Evolutionary conservation across 2,888 invertebrate species (phyloP), one percentile per base, ranked within the genome.

Genomic region (Furcula furcula): DNA sequence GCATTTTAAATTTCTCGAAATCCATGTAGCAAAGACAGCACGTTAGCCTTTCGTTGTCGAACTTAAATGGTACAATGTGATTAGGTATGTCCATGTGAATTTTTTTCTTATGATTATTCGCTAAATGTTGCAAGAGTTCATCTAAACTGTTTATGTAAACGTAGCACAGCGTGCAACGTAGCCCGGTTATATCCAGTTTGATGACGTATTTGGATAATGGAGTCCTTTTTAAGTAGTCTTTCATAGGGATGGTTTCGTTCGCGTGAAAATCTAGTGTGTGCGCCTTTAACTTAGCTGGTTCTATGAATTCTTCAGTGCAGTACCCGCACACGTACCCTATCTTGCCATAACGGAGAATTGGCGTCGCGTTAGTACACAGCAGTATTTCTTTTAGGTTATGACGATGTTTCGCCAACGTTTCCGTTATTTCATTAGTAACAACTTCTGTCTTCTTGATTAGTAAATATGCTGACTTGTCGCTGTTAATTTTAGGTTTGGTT

Each of bases 11-110:
- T 11, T 49, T 65, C n/a, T 57, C 56, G 35, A 65, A 79, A 11
- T 48, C 44, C 5, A 47, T 60, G 0, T 46, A 34, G 29, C 82
- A 83, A 1, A 72, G 43, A 7, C 55, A 70, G 25, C 81, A 81
- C 1, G 45, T 41, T 0, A 75, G 43, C 0, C 38, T 40, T 3
- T 72, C 65, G 1, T 39, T 44, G 1, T 59, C 54, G 21, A 82
- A 79, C 32, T 69, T 76, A 15, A 78, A 80, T 0, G 78, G 77
- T 0, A 80, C 29, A n/a, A 81, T 65, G 6, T 70, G 67, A 37
- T 71, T 70, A 9, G 68, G 61, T 1, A 72, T 54, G 15, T 65
- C 64, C 0, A 42, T 54, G 29, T 62, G 43, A 2, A 75, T 55
- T 1, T 37, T 46, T 31, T 62, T 65, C 1, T 45, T 40, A 36